Percentiles rank a stretch among this genome's conserved stretches.
Evolutionary conservation across 1,140 invertebrate species (phyloP).

Genomic region (Sarcophaga bullata): DNA sequence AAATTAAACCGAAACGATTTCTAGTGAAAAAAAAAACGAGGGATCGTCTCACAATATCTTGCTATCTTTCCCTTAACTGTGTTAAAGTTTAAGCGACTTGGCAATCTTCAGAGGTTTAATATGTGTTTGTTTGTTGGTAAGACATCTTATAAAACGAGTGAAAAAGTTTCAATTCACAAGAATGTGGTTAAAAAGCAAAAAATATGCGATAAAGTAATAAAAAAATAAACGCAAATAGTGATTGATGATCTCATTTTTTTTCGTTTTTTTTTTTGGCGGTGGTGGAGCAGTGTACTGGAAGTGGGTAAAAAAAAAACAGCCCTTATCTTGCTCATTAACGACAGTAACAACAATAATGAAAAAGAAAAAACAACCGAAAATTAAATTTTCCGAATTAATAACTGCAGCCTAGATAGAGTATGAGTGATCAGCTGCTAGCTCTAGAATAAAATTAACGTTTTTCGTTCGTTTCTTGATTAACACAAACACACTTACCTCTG

Average conservation of each 20-base stretch:
- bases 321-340: constrained; percentile 22
- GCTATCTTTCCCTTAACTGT: not conserved
- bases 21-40: too few relatives aligned
- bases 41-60: too few relatives aligned
- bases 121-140: constrained; percentile 7
- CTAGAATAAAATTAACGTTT: not conserved
- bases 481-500: constrained; percentile 22
- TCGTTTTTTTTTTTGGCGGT: not conserved
- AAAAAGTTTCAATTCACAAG: constrained; percentile 29
- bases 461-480: not conserved
- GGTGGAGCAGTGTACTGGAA: not conserved
- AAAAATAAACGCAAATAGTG: constrained; percentile 28
- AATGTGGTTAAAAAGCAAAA: constrained; percentile 33
- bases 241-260: constrained; percentile 38
- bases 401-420: not conserved
- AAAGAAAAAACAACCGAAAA: not conserved
- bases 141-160: constrained; percentile 27
- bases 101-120: not conserved
- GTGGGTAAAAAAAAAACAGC: not conserved
- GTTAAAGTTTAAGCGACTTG: not conserved
- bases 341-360: not conserved
- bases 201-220: constrained; percentile 37
- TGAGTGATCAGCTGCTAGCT: too few relatives aligned
- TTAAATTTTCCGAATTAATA: not conserved
- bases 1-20: too few relatives aligned